A percentile compares a stretch with the other conserved stretches of the same genome.
These are phyloP conservation scores for Antechinus flavipes DNA, from an alignment of 2,113 vertebrate genomes.

Conservation along the genomic window DNA sequence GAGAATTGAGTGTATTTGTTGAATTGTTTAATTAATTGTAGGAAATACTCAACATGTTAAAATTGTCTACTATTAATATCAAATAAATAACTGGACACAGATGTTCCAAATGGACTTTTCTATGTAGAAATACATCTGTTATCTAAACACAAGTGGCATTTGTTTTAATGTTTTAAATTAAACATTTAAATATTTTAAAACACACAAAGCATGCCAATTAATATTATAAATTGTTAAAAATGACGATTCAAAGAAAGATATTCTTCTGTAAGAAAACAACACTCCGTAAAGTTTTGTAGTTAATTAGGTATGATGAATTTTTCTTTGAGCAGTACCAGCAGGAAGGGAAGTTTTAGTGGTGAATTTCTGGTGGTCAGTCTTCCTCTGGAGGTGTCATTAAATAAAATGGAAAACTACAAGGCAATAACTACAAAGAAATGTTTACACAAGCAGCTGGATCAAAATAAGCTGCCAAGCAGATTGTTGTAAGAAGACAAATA, in stretches of 20 bases:
- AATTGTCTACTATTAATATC: slow-evolving; percentile 41
- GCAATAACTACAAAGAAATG: slow-evolving; percentile 2
- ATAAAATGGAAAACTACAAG: not conserved
- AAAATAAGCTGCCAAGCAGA: not conserved
- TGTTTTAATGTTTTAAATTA: no score
- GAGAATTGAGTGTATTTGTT: not conserved
- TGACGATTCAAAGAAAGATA: slow-evolving; percentile 6
- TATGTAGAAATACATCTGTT: not conserved
- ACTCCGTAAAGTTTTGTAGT: not conserved
- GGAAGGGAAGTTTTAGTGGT: not conserved
- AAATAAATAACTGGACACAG: slow-evolving; percentile 44
- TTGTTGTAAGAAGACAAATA: not conserved
- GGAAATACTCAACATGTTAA: slow-evolving; percentile 44
- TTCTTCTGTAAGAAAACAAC: not conserved
- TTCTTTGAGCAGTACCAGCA: not conserved
- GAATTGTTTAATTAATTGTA: slow-evolving; percentile 36
- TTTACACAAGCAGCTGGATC: not conserved
- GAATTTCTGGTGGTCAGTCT: not conserved
- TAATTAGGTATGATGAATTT: slow-evolving; percentile 25
- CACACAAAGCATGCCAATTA: not conserved
- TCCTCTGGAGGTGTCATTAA: not conserved
- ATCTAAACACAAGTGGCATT: not conserved
- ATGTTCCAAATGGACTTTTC: slow-evolving; percentile 12
- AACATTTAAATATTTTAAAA: slow-evolving; percentile 14
- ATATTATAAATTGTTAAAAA: not conserved